These are phyloP conservation scores for Brachyptera putata DNA, from an alignment of 2,888 invertebrate species.

Conservation along the genomic window DNA sequence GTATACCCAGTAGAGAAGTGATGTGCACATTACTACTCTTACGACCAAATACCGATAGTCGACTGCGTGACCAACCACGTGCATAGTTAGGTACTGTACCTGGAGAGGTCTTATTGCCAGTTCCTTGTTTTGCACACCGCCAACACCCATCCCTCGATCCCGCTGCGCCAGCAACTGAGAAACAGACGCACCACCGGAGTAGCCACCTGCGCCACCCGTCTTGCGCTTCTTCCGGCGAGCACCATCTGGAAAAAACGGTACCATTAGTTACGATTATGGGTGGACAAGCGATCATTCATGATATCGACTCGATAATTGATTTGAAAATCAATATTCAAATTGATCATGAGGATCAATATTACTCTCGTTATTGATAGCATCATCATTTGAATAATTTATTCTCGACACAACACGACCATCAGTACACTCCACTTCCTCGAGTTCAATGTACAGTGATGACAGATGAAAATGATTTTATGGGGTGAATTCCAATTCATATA, in stretches of 20 bases:
- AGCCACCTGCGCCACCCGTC: constrained; percentile 55
- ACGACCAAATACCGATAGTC: too few relatives aligned
- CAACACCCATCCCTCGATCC: constrained; percentile 44
- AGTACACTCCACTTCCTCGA: too few relatives aligned
- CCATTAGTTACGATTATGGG: too few relatives aligned
- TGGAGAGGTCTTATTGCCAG: background rate
- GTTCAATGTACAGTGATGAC: too few relatives aligned
- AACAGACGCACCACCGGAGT: constrained; percentile 52
- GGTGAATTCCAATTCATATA: too few relatives aligned
- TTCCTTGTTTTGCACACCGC: background rate
- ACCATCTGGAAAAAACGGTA: constrained; percentile 47
- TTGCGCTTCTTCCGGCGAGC: constrained; percentile 57
- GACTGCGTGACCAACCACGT: too few relatives aligned
- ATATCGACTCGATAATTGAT: background rate
- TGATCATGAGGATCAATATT: background rate
- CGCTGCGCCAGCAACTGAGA: constrained; percentile 63
- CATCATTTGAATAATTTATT: background rate
- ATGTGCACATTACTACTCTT: too few relatives aligned
- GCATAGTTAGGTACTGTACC: too few relatives aligned
- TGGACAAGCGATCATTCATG: background rate
- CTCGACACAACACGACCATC: too few relatives aligned
- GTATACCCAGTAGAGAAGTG: too few relatives aligned
- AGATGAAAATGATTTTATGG: too few relatives aligned
- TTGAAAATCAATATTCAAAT: background rate
- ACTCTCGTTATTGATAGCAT: background rate